phyloP scores from a whole-genome alignment of 2,797 vertebrate species.

The Enteromius anoplus region DNA sequence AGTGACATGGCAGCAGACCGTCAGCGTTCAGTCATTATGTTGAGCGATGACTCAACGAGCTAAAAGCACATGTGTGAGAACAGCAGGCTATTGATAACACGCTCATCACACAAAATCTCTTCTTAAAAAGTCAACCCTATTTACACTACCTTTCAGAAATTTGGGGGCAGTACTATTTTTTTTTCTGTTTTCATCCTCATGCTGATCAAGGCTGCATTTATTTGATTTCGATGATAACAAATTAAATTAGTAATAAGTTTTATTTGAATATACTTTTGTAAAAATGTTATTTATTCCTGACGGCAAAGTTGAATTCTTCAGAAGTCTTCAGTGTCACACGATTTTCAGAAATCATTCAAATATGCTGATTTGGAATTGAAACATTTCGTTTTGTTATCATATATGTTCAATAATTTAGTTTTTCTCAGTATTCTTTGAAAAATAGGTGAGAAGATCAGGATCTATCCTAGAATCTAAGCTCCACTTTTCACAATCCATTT shows the following conservation, averaged over 20 bases:
- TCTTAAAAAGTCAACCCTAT: background rate
- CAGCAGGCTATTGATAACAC: constrained; percentile 30
- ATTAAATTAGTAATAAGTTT: background rate
- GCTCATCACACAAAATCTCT: background rate
- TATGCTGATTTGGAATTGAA: background rate
- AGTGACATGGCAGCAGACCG: background rate
- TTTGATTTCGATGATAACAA: background rate
- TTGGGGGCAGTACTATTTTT: background rate
- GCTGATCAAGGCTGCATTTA: background rate
- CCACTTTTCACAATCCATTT: background rate
- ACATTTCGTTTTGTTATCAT: background rate
- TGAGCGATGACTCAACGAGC: constrained; percentile 17
- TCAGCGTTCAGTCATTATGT: constrained; percentile 9
- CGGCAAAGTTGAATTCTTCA: background rate
- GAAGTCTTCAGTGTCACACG: background rate
- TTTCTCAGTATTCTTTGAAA: background rate
- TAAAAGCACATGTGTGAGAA: constrained; percentile 47
- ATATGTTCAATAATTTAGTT: background rate
- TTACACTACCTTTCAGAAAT: background rate
- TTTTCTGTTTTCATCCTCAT: background rate
- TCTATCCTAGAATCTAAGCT: too few relatives aligned
- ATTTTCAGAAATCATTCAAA: background rate
- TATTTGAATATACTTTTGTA: background rate
- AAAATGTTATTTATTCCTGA: background rate
- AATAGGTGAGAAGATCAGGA: background rate